These are phyloP conservation scores for Muricea muricata DNA, from an alignment of 92 coral and sea anemone species.

Conservation along the genomic window DNA sequence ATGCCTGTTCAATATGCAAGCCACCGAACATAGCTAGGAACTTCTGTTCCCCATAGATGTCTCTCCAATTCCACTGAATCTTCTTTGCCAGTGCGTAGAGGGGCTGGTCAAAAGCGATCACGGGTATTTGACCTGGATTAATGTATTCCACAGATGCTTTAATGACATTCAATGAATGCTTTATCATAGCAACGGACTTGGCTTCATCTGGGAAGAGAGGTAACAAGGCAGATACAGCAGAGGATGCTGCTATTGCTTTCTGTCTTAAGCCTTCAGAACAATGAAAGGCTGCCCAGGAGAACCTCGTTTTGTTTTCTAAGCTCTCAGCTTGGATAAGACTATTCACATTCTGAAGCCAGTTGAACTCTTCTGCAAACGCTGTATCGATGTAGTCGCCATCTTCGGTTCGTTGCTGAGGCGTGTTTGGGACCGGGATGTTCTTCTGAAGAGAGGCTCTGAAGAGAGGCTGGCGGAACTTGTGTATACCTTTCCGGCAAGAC, in stretches of 20 bases:
- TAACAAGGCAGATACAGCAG: constrained; percentile 30
- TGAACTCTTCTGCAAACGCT: constrained; percentile 11
- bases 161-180: constrained; percentile 35
- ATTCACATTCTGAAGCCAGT: constrained; percentile 36
- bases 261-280: neutral
- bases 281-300: constrained; percentile 41
- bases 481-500: constrained; percentile 52
- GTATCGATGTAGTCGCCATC: neutral
- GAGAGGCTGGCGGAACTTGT: constrained; percentile 32
- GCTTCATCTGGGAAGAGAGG: constrained; percentile 43
- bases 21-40: constrained; percentile 75
- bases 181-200: constrained; percentile 45
- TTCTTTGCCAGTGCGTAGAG: constrained; percentile 41
- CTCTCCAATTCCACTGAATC: constrained; percentile 43
- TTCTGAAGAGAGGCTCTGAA: constrained; percentile 12
- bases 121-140: constrained; percentile 39
- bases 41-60: constrained; percentile 42
- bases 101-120: constrained; percentile 49
- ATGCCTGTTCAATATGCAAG: constrained; percentile 65
- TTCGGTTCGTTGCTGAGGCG: neutral
- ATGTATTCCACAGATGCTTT: constrained; percentile 26
- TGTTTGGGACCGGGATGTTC: constrained; percentile 33
- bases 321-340: constrained; percentile 1
- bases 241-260: neutral
- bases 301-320: neutral